These are phyloP conservation scores for Epistrophe eligans DNA, from an alignment of 2,888 invertebrate genomes.

Conservation along the genomic window DNA sequence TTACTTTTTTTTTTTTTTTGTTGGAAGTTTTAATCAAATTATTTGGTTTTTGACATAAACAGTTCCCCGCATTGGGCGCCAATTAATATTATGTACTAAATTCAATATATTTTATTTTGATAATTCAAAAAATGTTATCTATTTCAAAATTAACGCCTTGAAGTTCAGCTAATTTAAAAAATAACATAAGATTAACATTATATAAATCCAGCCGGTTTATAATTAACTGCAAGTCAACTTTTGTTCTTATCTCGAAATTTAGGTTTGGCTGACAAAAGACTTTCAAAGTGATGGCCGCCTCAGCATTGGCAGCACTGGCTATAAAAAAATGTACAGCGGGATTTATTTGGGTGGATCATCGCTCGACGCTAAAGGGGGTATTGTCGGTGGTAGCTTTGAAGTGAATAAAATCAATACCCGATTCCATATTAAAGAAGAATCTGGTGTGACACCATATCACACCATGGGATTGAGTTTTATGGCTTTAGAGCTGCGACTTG, in stretches of 20 bases:
- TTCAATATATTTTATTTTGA: not conserved
- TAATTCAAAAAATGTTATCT: not conserved
- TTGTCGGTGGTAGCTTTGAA: constrained; percentile 98
- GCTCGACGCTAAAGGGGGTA: constrained; percentile 98
- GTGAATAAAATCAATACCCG: constrained; percentile 94
- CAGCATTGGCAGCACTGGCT: constrained; percentile 96
- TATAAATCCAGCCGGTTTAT: not conserved
- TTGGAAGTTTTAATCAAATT: not conserved
- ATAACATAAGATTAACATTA: not conserved
- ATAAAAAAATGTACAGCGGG: constrained; percentile 95
- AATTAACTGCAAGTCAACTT: not conserved
- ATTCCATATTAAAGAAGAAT: constrained; percentile 95
- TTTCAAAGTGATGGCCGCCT: constrained; percentile 96
- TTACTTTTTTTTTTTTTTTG: not conserved
- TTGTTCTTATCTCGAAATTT: not conserved
- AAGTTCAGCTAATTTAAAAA: not conserved
- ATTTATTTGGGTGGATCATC: constrained; percentile 95
- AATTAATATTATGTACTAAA: not conserved
- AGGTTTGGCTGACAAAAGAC: constrained; percentile 94
- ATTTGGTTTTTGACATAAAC: not conserved
- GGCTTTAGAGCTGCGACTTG: constrained; percentile 94
- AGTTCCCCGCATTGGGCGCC: not conserved
- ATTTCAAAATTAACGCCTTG: not conserved
- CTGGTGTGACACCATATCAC: constrained; percentile 95
- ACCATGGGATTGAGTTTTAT: constrained; percentile 91